phyloP scores from a whole-genome alignment of 37 sponge, comb jelly and placozoan species.

The Bolinopsis microptera region DNA sequence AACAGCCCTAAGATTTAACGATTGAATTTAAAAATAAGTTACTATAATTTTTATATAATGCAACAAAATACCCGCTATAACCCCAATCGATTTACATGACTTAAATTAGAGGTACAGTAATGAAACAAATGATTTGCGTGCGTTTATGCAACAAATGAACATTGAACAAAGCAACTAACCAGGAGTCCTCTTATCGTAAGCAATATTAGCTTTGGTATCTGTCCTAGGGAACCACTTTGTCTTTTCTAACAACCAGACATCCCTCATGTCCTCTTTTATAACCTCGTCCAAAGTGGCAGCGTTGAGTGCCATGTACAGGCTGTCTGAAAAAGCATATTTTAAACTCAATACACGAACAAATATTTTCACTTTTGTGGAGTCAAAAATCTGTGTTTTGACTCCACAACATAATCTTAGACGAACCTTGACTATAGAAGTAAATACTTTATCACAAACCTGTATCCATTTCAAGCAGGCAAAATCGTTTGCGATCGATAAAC shows the following conservation, averaged over 20 bases:
- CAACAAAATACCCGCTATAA: too few relatives aligned
- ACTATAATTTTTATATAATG: too few relatives aligned
- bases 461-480: constrained; percentile 24
- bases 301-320: background rate
- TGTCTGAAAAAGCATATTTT: background rate
- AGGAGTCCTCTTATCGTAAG: background rate
- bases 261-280: background rate
- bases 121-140: too few relatives aligned
- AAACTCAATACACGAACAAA: background rate
- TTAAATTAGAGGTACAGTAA: too few relatives aligned
- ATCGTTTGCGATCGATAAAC: background rate
- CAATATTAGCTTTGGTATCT: background rate
- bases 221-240: background rate
- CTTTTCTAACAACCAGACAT: background rate
- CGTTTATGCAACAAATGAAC: too few relatives aligned
- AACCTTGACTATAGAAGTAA: background rate
- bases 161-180: too few relatives aligned
- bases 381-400: too few relatives aligned
- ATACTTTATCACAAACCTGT: background rate
- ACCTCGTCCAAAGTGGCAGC: background rate
- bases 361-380: background rate
- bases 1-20: background rate
- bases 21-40: too few relatives aligned
- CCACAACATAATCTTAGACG: background rate
- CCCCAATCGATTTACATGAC: too few relatives aligned